Percentiles rank a stretch among this genome's conserved stretches.
Conservation (phyloP, 2,797 vertebrate species). For the Chelon auratus region DNA sequence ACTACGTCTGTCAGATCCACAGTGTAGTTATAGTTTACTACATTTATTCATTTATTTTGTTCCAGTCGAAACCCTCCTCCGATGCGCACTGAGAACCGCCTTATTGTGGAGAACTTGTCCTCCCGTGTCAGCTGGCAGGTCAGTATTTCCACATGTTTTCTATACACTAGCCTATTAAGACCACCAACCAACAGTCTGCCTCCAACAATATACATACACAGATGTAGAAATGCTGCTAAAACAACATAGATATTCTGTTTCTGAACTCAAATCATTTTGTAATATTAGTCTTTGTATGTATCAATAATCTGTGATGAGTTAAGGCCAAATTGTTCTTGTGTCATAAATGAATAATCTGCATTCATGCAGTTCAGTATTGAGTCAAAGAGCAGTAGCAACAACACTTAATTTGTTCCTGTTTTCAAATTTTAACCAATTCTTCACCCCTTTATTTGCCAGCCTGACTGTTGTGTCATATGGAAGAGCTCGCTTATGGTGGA, state of each 20-base stretch:
- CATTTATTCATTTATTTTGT: constrained; percentile 11
- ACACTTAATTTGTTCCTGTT: constrained; percentile 82
- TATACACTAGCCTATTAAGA: constrained; percentile 28
- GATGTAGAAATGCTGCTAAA: constrained; percentile 47
- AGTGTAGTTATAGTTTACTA: neutral
- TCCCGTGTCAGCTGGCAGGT: constrained; percentile 99
- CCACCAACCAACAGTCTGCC: constrained; percentile 44
- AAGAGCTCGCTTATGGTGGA: constrained; percentile 97
- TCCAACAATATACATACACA: constrained; percentile 63
- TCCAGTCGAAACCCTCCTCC: constrained; percentile 91
- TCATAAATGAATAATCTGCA: constrained; percentile 27
- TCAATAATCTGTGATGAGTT: constrained; percentile 22
- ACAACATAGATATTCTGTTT: constrained; percentile 19
- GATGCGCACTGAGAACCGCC: constrained; percentile 95
- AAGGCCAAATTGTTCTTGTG: constrained; percentile 33
- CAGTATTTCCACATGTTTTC: constrained; percentile 68
- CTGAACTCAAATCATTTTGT: constrained; percentile 17
- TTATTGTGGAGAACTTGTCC: constrained; percentile 97
- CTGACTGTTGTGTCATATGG: constrained; percentile 97
- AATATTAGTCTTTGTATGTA: constrained; percentile 18
- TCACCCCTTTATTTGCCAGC: constrained; percentile 99
- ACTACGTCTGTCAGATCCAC: too few relatives aligned
- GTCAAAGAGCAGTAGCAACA: constrained; percentile 51
- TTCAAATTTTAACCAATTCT: constrained; percentile 98
- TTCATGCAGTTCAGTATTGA: constrained; percentile 55